phyloP scores from a whole-genome alignment of 2,113 vertebrate genomes.

The Pogonocichla stellata region DNA sequence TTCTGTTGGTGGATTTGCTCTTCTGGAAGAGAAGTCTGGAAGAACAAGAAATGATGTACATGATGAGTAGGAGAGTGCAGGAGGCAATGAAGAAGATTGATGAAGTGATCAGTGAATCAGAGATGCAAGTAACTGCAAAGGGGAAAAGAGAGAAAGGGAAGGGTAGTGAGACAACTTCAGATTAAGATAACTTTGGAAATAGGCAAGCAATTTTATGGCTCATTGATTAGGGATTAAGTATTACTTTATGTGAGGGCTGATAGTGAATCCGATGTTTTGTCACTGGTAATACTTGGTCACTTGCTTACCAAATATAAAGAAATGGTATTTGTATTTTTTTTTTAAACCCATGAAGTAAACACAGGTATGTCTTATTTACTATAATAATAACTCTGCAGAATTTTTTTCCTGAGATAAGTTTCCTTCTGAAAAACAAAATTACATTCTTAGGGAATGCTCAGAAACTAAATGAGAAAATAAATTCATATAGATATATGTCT shows the following conservation, averaged over 20 bases:
- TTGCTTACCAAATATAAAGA: background rate
- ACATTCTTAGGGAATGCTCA: background rate
- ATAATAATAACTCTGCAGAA: background rate
- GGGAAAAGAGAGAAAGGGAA: background rate
- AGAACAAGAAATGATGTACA: background rate
- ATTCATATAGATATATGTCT: background rate
- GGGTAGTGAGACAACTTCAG: background rate
- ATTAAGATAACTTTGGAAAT: background rate
- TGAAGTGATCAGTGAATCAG: background rate
- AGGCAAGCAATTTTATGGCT: background rate
- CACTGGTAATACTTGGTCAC: background rate
- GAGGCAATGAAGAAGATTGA: background rate
- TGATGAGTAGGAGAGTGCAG: background rate
- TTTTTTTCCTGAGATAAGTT: background rate
- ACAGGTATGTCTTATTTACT: background rate
- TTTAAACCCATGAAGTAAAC: background rate
- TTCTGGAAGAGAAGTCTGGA: background rate
- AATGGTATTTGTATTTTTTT: background rate
- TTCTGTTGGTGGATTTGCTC: background rate
- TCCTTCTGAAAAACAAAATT: background rate
- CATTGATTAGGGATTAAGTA: background rate
- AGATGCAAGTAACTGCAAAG: background rate
- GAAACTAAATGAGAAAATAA: background rate
- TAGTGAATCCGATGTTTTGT: background rate
- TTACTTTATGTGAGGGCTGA: background rate